Base-by-base conservation (phyloP, 2,888 invertebrate genomes). In the Pocota personata region DNA sequence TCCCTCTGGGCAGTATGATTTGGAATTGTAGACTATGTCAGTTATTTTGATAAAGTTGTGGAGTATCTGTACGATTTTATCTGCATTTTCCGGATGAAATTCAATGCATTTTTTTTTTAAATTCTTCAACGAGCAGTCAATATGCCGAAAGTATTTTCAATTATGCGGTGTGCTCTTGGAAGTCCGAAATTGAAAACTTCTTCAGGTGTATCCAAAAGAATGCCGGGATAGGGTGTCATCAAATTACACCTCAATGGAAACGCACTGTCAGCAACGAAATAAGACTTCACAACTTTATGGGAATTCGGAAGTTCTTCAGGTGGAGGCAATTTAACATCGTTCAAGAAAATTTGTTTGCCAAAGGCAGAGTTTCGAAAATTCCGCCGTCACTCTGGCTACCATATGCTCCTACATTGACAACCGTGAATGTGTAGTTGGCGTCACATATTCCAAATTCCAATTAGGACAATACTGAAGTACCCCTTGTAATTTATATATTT, bases 371-470 rank as follows among this genome's bases (percentile, higher is more conserved):
- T 35, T 12, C 24, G 40, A 66, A 66, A 43, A 76, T 55, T 2
- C 64, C 66, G 12, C n/a, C n/a, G n/a, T n/a, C n/a, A n/a, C n/a
- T n/a, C n/a, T n/a, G n/a, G n/a, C n/a, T n/a, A n/a, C n/a, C 78
- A 14, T 32, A 35, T 24, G 78, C 62, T 30, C 71, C 71, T 14
- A 79, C 78, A 48, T 79, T n/a, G n/a, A n/a, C 78, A 1, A 79
- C 67, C 24, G 78, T 79, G 21, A 79, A 71, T 6, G 48, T 66
- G 14, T 71, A 71, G 30, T 72, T 43, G 12, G 77, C 82, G 50
- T 76, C 76, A 14, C 73, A 78, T n/a, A 73, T 40, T 12, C 40
- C 72, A 12, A 83, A 35, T n/a, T n/a, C n/a, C n/a, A n/a, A n/a
- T n/a, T 40, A 73, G n/a, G 0, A 37, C n/a, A n/a, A n/a, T n/a